Base-by-base conservation (phyloP, 2,888 invertebrate genomes). In the Dynastes hyllus region DNA sequence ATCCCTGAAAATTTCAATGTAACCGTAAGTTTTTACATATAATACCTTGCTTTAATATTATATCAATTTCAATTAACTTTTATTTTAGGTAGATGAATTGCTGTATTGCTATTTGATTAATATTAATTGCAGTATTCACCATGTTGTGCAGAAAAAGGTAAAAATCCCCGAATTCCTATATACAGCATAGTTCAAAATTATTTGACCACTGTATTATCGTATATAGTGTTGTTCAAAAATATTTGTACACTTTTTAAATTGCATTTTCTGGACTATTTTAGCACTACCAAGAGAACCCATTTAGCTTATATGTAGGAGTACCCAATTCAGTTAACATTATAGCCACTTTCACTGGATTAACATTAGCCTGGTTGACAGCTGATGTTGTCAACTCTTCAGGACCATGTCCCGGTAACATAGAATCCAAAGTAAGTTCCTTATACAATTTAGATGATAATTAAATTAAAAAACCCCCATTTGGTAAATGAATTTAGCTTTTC, bases 91-190 rank as follows among this genome's bases (percentile, higher is more conserved):
- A 0, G 93, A 95, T 88, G 94, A 96, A 85, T 91, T 97, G 85
- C 89, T 97, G 27, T 91, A 93, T 86, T 97, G 97, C 87, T 96
- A 95, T 87, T 87, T 96, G 80, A 90, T 91, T 75, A 93, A 93
- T 81, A 92, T 94, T 13, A 92, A 94, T 78, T 97, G 97, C 85
- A 91, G 91, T 4, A 85, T 94, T 0, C 93, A 95, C 83, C 90
- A 88, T 79, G 92, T 92, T 0, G 89, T 93, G 11, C 85, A 86
- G 51, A 85, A 84, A 81, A 81, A 83, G 82, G 88, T 88, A 84
- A 84, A 84, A 81, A 45, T 58, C 16, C 69, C 16, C n/a, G 45
- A 45, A 8, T 45, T 45, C 45, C 2, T 11, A 11, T 11, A 45
- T 45, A 45, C 11, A 8, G 2, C 1, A 2, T 11, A 2, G 8